phyloP scores from a whole-genome alignment of 53 echinoderm and acorn worm species.

The Arbacia lixula region DNA sequence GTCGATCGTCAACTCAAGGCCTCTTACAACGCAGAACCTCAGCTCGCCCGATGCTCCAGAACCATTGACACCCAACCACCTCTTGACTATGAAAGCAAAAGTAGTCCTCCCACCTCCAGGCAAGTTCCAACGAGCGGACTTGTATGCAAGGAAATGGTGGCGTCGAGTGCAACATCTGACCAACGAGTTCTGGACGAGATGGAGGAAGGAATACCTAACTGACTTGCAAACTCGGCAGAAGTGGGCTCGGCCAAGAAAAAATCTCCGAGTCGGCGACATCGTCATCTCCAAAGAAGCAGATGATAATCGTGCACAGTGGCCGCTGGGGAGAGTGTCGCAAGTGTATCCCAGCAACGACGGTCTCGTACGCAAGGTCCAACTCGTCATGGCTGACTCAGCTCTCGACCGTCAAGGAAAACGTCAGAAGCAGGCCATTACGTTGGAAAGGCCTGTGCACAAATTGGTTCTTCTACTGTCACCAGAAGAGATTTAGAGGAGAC shows the following conservation, averaged over 20 bases:
- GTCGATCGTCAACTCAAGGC: slow-evolving; percentile 46
- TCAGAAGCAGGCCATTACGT: not conserved
- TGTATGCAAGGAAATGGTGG: slow-evolving; percentile 46
- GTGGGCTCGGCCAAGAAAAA: slow-evolving; percentile 13
- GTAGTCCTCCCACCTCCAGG: slow-evolving; percentile 59
- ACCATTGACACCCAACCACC: slow-evolving; percentile 60
- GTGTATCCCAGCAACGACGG: slow-evolving; percentile 49
- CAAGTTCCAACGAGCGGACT: slow-evolving; percentile 46
- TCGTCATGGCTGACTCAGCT: not conserved
- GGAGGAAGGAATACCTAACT: slow-evolving; percentile 17
- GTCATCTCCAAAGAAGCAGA: slow-evolving; percentile 56
- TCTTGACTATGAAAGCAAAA: slow-evolving; percentile 42
- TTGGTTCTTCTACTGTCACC: not conserved
- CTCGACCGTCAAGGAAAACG: not conserved
- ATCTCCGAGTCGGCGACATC: slow-evolving; percentile 61
- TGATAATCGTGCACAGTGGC: slow-evolving; percentile 37
- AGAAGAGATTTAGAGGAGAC: not conserved
- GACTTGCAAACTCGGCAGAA: slow-evolving; percentile 46
- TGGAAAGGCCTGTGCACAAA: slow-evolving; percentile 37
- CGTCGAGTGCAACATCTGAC: slow-evolving; percentile 57
- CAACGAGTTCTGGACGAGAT: slow-evolving; percentile 30
- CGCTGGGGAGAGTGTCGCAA: slow-evolving; percentile 38
- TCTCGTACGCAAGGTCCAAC: slow-evolving; percentile 30
- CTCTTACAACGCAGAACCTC: slow-evolving; percentile 24
- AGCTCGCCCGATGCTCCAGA: slow-evolving; percentile 41